Base-by-base conservation (phyloP, 2,888 invertebrate species). In the Macrosiphum euphorbiae region DNA sequence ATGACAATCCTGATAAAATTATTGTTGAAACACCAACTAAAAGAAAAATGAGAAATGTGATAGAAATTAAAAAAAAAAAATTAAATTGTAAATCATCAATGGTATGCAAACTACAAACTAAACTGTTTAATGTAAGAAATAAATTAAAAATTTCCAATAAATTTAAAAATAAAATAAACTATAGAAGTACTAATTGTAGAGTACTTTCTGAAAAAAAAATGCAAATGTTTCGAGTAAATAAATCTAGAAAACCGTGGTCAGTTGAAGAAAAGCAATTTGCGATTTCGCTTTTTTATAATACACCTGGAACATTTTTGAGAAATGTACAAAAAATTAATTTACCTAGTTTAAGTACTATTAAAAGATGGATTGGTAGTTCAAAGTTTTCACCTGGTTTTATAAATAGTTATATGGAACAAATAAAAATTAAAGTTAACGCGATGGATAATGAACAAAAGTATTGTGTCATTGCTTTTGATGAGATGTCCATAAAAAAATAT, bases 331-430 rank as follows among this genome's bases (percentile, higher is more conserved):
- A 86, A 28, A 86, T 86, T 26, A 47, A 86, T 86, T 86, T 86
- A 47, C 86, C 47, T 28, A 50, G 26, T 5, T 86, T 86, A 86
- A 86, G 86, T 47, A 47, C 86, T 24, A 86, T 86, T 47, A 86
- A 86, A 47, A 3, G 26, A 50, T 86, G 86, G 86, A 47, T 86
- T 86, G 86, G 47, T 86, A 86, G 86, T 86, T 86, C 86, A 47
- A 86, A 86, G 13, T 86, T 86, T 86, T 86, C n/a, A 86, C 50
- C 86, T 86, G 86, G 47, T 47, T 86, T 50, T 86, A 1, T 86
- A 50, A 86, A 86, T 28, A 86, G 86, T 86, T 86, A 86, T 86
- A 86, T 86, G 47, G 28, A 86, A 86, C 50, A 86, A 86, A 86
- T 86, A 47, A 44, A 50, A 47, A 47, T 20, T 47, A 86, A 86